Evolutionary conservation across 2,113 vertebrate genomes (phyloP).

Genomic region (Nanger granti): DNA sequence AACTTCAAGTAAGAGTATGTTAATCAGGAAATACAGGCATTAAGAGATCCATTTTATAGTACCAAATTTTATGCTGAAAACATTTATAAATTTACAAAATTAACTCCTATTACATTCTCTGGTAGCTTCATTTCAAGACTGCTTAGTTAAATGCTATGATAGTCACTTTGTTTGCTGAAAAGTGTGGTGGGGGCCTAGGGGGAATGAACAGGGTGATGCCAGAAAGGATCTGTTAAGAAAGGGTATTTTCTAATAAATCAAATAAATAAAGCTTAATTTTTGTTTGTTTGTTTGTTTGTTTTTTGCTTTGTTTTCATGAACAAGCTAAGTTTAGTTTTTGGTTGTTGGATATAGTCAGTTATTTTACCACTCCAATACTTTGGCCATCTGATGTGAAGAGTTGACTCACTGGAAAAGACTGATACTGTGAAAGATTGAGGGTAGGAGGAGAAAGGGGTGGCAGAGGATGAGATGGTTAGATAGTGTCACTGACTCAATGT

Average conservation of each 20-base stretch:
- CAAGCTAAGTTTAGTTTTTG: neutral
- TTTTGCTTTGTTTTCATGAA: neutral
- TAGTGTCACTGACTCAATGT: neutral
- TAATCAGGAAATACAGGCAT: neutral
- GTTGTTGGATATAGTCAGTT: neutral
- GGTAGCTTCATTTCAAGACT: neutral
- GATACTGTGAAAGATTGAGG: neutral
- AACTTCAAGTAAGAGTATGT: neutral
- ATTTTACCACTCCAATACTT: neutral
- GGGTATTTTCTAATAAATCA: neutral
- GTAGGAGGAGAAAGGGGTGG: neutral
- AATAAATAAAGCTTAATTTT: neutral
- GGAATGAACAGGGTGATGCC: neutral
- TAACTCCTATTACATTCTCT: neutral
- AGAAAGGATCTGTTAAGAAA: neutral
- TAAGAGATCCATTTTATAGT: neutral
- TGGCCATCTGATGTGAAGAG: neutral
- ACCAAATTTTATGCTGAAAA: neutral
- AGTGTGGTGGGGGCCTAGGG: fast-evolving
- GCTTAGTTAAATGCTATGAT: neutral
- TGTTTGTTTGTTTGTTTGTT: no score
- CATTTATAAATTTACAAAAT: neutral
- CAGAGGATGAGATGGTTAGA: neutral
- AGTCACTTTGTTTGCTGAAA: neutral
- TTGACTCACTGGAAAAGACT: neutral